Evolutionary conservation across 2,797 vertebrate species (phyloP).

Genomic region (Benthosema pterotum): DNA sequence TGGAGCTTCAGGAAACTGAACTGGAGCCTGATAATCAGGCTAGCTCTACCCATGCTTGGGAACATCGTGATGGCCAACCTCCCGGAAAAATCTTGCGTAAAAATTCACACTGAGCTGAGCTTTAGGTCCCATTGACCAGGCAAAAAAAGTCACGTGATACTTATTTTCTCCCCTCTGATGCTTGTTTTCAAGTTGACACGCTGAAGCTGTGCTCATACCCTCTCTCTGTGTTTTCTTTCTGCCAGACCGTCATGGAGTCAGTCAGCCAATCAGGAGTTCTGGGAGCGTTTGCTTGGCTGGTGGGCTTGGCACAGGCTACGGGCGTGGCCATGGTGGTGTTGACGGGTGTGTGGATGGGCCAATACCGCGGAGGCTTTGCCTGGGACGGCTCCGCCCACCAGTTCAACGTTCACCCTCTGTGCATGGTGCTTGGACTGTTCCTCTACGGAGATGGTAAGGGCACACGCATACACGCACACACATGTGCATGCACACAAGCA

Average conservation of each 20-base stretch:
- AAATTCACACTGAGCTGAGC: too few relatives aligned
- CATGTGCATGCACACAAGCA: neutral
- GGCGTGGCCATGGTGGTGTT: slow-evolving; percentile 80
- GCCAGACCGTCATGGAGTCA: neutral
- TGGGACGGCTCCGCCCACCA: slow-evolving; percentile 82
- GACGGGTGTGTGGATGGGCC: slow-evolving; percentile 87
- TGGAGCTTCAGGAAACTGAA: too few relatives aligned
- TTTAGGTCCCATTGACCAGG: too few relatives aligned
- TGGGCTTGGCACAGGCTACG: slow-evolving; percentile 71
- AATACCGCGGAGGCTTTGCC: slow-evolving; percentile 83
- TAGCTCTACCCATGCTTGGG: too few relatives aligned
- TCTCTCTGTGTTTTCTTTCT: too few relatives aligned
- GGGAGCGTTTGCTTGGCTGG: slow-evolving; percentile 50
- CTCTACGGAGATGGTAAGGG: slow-evolving; percentile 84
- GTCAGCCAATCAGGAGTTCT: neutral
- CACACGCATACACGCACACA: neutral
- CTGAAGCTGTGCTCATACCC: too few relatives aligned
- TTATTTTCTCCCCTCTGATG: too few relatives aligned
- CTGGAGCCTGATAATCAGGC: too few relatives aligned
- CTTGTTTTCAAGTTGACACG: too few relatives aligned
- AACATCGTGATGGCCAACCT: too few relatives aligned
- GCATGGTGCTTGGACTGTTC: slow-evolving; percentile 90
- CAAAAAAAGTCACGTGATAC: too few relatives aligned
- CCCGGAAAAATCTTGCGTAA: too few relatives aligned
- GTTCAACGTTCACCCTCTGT: slow-evolving; percentile 89